These are phyloP conservation scores for Trachymyrmex septentrionalis DNA, from an alignment of 1,140 invertebrate genomes.

Conservation along the genomic window DNA sequence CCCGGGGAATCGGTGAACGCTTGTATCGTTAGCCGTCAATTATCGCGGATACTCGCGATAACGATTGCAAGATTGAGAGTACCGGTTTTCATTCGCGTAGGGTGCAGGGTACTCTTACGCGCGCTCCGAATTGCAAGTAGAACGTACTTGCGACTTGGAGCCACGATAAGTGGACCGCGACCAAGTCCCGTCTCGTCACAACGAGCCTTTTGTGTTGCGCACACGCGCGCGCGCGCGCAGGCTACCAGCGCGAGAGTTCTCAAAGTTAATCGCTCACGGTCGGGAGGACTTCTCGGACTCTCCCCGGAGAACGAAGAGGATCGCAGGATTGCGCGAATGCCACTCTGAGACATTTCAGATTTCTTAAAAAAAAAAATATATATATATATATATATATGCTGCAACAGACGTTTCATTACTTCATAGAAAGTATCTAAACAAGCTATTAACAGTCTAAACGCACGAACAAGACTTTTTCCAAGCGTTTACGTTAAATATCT, in stretches of 20 bases:
- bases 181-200: conserved; percentile 80
- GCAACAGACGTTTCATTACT: background rate
- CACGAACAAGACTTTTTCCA: background rate
- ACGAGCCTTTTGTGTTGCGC: conserved; percentile 75
- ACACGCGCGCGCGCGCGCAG: conserved; percentile 47
- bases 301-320: background rate
- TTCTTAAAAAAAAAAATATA: too few species aligned
- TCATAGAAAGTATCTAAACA: background rate
- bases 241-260: conserved; percentile 39
- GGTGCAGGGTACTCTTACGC: conserved; percentile 36
- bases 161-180: conserved; percentile 83
- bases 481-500: background rate
- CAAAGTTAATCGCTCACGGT: conserved; percentile 45
- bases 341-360: background rate
- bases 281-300: background rate
- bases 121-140: conserved; percentile 74
- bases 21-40: background rate
- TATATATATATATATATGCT: background rate
- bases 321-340: background rate
- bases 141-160: conserved; percentile 69
- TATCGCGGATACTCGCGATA: too few species aligned
- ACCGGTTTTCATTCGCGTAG: conserved; percentile 33
- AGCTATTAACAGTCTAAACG: background rate
- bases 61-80: conserved; percentile 20
- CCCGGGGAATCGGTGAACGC: background rate